Evolutionary conservation across 2,888 invertebrate genomes (phyloP).

Genomic region (Mimas tiliae): DNA sequence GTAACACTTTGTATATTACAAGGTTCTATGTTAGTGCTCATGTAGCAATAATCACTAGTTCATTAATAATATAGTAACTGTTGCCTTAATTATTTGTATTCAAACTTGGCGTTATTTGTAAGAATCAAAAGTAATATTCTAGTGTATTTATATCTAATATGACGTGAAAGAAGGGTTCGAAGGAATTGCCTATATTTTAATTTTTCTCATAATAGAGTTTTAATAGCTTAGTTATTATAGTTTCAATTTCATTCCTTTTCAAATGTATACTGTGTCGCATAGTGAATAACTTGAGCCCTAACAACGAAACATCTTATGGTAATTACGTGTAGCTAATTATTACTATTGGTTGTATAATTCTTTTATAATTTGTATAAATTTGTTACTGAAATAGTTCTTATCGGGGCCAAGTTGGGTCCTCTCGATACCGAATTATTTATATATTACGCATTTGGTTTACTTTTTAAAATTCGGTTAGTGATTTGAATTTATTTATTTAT

Average conservation of each 20-base stretch:
- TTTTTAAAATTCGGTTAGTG: conserved; percentile 51
- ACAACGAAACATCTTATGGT: conserved; percentile 56
- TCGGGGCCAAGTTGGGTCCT: conserved; percentile 50
- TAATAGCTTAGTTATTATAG: conserved; percentile 44
- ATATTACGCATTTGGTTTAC: conserved; percentile 41
- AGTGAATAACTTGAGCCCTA: conserved; percentile 41
- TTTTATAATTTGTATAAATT: conserved; percentile 30
- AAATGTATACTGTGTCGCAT: conserved; percentile 26
- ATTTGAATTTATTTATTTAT: conserved; percentile 43
- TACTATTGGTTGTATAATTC: conserved; percentile 9
- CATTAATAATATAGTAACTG: conserved; percentile 52
- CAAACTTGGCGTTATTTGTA: conserved; percentile 49
- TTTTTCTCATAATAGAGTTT: conserved; percentile 45
- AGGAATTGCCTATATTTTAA: conserved; percentile 61
- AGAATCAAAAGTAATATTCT: conserved; percentile 52
- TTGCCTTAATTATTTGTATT: conserved; percentile 71
- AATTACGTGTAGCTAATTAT: conserved; percentile 25
- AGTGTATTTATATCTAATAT: conserved; percentile 48
- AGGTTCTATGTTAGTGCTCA: conserved; percentile 38
- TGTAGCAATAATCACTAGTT: conserved; percentile 47
- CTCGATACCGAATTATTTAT: conserved; percentile 66
- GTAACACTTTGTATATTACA: neutral
- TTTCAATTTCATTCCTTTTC: conserved; percentile 50
- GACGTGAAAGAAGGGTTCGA: conserved; percentile 48
- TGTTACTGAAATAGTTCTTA: conserved; percentile 28